Evolutionary conservation across 2,888 invertebrate species (phyloP).

Genomic region (Amphipyra tragopoginis): DNA sequence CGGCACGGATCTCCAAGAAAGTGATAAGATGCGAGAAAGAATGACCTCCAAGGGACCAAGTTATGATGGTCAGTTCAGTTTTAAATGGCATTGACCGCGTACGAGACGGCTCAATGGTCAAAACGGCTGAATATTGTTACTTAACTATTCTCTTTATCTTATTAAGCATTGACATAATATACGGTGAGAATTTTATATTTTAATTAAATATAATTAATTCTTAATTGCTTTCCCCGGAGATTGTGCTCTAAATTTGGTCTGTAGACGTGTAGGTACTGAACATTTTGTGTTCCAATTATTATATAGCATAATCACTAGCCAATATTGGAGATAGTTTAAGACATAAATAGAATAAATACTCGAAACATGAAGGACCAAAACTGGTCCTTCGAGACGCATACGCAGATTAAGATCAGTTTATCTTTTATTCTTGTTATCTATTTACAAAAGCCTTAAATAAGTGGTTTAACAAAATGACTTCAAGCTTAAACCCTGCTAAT

Average conservation of each 20-base stretch:
- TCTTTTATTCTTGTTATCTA: no score
- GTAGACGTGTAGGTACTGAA: not conserved
- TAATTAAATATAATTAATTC: not conserved
- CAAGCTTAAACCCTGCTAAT: not conserved
- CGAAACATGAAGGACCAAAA: not conserved
- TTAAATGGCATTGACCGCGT: conserved; percentile 80
- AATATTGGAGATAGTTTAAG: no score
- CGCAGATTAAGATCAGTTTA: not conserved
- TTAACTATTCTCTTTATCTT: conserved; percentile 45
- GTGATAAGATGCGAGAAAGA: conserved; percentile 29
- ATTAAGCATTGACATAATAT: not conserved
- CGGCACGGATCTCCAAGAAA: not conserved
- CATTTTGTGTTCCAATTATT: not conserved
- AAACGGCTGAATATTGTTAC: conserved; percentile 47
- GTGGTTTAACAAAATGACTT: no score
- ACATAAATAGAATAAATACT: no score
- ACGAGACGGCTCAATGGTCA: conserved; percentile 59
- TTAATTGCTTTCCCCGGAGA: conserved; percentile 18
- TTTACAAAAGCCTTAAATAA: not conserved
- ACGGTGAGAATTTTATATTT: not conserved
- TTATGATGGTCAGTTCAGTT: conserved; percentile 64
- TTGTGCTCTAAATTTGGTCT: not conserved
- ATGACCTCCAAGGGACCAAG: conserved; percentile 59
- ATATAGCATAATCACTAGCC: not conserved
- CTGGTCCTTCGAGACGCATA: conserved; percentile 5